Evolutionary conservation across 2,797 vertebrate species (phyloP).

Genomic region (Sebastes hopkinsi): DNA sequence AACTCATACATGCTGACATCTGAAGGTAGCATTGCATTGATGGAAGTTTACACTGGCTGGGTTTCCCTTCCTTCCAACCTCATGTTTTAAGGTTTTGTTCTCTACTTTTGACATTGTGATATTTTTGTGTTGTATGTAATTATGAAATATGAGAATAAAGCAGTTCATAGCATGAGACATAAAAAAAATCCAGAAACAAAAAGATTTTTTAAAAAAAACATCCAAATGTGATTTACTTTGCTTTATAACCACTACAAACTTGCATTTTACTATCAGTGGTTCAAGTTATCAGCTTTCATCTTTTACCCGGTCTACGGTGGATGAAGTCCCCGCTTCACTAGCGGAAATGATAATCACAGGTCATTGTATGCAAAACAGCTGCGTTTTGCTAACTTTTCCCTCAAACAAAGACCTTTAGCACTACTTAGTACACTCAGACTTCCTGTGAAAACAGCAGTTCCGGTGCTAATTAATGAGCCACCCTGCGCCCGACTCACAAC

Average conservation of each 20-base stretch:
- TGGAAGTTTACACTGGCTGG: background rate
- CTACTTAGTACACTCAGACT: slow-evolving; percentile 58
- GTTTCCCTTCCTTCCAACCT: background rate
- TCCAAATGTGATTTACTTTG: background rate
- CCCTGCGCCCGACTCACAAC: slow-evolving; percentile 69
- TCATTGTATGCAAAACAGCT: slow-evolving; percentile 66
- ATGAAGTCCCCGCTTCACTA: background rate
- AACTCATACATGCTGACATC: background rate
- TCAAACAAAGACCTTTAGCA: slow-evolving; percentile 58
- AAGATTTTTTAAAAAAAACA: background rate
- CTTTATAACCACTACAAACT: background rate
- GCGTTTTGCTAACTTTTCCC: slow-evolving; percentile 32
- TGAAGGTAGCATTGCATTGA: background rate
- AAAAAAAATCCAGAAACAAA: background rate
- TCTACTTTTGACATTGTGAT: background rate
- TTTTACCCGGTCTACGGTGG: background rate
- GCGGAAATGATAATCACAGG: slow-evolving; percentile 23
- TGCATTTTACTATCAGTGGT: background rate
- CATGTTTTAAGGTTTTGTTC: background rate
- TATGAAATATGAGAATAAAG: background rate
- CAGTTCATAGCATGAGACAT: background rate
- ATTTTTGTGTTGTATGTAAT: background rate
- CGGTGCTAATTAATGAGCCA: slow-evolving; percentile 74
- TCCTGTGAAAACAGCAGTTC: slow-evolving; percentile 75
- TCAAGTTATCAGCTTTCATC: background rate